A percentile compares a stretch with the other conserved stretches of the same genome.
phyloP scores from a whole-genome alignment of 2,113 vertebrate genomes.

The Phodopus roborovskii region DNA sequence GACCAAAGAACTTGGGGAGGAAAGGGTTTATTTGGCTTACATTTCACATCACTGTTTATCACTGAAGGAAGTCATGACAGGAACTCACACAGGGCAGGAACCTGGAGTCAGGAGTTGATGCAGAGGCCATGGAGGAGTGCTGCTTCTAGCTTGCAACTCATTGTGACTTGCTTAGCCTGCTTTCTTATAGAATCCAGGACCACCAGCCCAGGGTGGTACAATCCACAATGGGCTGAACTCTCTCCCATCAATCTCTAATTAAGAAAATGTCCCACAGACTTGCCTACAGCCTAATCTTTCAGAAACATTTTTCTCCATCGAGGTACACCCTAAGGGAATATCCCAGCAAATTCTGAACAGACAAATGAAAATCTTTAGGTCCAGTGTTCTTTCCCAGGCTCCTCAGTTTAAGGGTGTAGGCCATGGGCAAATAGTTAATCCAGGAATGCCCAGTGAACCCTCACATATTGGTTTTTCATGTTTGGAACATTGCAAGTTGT shows the following conservation, averaged over 20 bases:
- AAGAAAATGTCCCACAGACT: neutral
- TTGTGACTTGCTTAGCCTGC: neutral
- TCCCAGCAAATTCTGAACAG: too few species aligned
- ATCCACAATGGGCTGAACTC: neutral
- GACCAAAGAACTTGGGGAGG: neutral
- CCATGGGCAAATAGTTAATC: neutral
- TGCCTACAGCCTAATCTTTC: neutral
- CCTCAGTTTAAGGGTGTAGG: neutral
- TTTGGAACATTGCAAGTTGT: neutral
- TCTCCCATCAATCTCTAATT: neutral
- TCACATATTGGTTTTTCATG: neutral
- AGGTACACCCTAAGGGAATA: too few species aligned
- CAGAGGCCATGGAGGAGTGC: neutral
- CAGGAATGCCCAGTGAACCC: neutral
- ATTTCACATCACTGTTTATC: neutral
- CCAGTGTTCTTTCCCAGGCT: neutral
- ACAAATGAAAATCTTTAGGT: too few species aligned
- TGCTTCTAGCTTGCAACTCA: neutral
- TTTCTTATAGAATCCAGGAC: neutral
- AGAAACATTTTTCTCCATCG: neutral
- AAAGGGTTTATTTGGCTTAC: neutral
- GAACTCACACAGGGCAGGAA: neutral
- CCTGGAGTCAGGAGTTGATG: neutral
- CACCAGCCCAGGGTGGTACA: too few species aligned
- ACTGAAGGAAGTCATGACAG: neutral